phyloP scores from a whole-genome alignment of 2,888 invertebrate species.

The Reticulitermes lucifugus region DNA sequence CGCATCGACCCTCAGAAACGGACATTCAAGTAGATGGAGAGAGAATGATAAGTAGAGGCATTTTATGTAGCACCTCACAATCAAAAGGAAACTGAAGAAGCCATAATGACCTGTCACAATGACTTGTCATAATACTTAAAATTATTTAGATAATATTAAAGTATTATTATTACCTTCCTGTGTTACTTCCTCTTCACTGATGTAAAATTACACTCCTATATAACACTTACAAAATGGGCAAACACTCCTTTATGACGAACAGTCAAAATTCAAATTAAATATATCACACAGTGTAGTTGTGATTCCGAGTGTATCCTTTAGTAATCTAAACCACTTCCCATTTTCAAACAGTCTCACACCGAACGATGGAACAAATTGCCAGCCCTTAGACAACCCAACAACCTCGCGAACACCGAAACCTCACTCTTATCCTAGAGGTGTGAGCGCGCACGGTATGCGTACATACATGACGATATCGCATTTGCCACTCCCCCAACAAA shows the following conservation, averaged over 20 bases:
- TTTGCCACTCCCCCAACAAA: constrained; percentile 33
- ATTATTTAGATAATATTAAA: neutral
- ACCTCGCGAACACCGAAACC: neutral
- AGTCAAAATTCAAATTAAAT: neutral
- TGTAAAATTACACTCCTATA: neutral
- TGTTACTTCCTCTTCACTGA: neutral
- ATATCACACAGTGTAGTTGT: neutral
- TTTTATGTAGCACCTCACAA: neutral
- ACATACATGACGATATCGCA: constrained; percentile 8
- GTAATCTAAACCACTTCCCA: too few species aligned
- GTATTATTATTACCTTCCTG: neutral
- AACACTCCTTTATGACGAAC: neutral
- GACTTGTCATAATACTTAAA: neutral
- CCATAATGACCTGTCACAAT: neutral
- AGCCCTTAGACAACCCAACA: too few species aligned
- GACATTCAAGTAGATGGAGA: neutral
- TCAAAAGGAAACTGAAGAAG: neutral
- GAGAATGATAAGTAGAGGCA: neutral
- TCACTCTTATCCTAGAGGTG: neutral
- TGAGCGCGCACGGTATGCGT: neutral
- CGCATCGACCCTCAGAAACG: neutral
- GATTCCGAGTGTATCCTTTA: too few species aligned
- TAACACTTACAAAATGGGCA: neutral
- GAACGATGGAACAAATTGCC: too few species aligned
- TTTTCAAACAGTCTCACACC: too few species aligned